Conservation (phyloP, 2,113 vertebrate genomes). For the Procavia capensis region DNA sequence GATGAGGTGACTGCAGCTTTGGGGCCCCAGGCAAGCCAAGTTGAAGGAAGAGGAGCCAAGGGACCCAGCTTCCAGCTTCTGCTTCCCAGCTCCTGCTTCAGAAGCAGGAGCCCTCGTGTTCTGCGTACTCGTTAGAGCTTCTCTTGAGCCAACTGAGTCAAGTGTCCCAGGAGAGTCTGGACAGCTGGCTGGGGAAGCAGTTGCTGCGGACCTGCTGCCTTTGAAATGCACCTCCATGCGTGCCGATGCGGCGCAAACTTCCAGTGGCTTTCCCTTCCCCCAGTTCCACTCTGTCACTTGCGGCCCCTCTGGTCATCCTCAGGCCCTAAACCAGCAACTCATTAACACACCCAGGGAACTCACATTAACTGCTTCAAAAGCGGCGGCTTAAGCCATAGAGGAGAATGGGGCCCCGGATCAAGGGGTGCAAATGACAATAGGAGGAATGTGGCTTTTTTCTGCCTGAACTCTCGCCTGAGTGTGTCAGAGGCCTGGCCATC, state of each 20-base stretch:
- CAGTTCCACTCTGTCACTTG: background rate
- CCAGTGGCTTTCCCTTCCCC: background rate
- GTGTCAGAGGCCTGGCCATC: slow-evolving; percentile 69
- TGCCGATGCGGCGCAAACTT: background rate
- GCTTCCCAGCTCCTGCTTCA: background rate
- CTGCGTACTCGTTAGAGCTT: background rate
- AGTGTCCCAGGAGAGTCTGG: background rate
- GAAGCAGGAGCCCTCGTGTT: background rate
- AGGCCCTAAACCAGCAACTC: background rate
- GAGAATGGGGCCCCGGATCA: background rate
- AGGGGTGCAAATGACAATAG: slow-evolving; percentile 48
- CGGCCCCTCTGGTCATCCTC: background rate
- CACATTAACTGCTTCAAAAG: background rate
- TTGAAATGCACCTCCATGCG: accelerated
- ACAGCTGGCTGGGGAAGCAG: background rate
- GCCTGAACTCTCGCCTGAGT: background rate
- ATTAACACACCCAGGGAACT: background rate
- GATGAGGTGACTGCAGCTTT: background rate
- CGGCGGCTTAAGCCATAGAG: background rate
- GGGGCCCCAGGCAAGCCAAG: background rate
- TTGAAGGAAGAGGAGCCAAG: background rate
- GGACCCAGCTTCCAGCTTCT: background rate
- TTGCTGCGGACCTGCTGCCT: no score
- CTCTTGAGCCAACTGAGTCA: background rate
- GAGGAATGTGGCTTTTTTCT: slow-evolving; percentile 56